These are phyloP conservation scores for Lasioglossum morio DNA, from an alignment of 2,888 invertebrate species.

Conservation along the genomic window DNA sequence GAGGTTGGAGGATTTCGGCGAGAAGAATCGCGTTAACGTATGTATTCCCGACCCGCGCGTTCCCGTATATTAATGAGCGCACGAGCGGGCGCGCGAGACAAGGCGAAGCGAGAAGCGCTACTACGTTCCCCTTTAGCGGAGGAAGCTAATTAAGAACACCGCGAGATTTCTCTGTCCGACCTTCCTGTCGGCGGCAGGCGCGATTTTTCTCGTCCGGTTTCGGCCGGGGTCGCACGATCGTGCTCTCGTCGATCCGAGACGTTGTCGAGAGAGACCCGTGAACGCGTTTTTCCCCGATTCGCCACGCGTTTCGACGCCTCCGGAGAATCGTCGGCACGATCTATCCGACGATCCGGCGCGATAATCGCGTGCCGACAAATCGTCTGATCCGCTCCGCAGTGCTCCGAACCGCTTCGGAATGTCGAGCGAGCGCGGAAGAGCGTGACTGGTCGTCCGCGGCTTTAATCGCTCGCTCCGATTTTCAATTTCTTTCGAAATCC, in stretches of 20 bases:
- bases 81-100: slow-evolving; percentile 45
- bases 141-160: slow-evolving; percentile 72
- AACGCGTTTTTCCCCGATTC: slow-evolving; percentile 14
- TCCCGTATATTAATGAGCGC: slow-evolving; percentile 71
- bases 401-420: neutral
- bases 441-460: neutral
- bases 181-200: slow-evolving; percentile 46
- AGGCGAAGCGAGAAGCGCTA: slow-evolving; percentile 61
- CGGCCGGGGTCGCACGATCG: slow-evolving; percentile 21
- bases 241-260: neutral
- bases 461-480: slow-evolving; percentile 8
- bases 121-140: slow-evolving; percentile 64
- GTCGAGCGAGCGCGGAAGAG: slow-evolving; percentile 8
- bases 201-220: slow-evolving; percentile 48
- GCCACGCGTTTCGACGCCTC: slow-evolving; percentile 13
- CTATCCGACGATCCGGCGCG: slow-evolving; percentile 14
- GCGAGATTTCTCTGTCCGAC: slow-evolving; percentile 54
- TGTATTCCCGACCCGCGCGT: slow-evolving; percentile 53
- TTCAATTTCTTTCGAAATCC: slow-evolving; percentile 7
- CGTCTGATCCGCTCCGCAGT: neutral
- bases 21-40: slow-evolving; percentile 48
- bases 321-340: slow-evolving; percentile 3
- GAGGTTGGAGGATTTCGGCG: neutral
- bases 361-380: neutral
- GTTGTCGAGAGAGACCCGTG: neutral